Conservation (phyloP, 2,888 invertebrate genomes). For the Strigamia transsilvanica region DNA sequence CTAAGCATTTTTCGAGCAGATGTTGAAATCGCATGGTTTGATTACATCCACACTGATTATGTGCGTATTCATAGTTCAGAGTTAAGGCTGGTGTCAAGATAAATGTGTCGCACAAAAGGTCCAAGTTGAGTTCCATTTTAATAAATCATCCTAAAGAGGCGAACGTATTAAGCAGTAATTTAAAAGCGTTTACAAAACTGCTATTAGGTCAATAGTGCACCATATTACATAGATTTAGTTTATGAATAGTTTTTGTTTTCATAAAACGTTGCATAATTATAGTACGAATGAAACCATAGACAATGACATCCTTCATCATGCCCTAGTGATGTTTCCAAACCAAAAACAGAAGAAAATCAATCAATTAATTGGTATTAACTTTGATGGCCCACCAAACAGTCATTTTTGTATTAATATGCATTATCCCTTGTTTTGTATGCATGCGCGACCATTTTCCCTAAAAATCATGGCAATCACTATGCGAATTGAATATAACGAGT, state of each 20-base stretch:
- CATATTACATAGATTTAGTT: background rate
- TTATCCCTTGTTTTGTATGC: too few relatives aligned
- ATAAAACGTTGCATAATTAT: background rate
- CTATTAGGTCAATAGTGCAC: background rate
- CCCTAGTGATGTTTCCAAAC: too few relatives aligned
- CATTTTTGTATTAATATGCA: too few relatives aligned
- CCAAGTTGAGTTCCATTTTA: conserved; percentile 27
- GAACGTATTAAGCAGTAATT: background rate
- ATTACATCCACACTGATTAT: conserved; percentile 33
- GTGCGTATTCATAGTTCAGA: background rate
- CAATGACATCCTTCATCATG: too few relatives aligned
- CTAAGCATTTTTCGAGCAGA: conserved; percentile 13
- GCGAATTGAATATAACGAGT: too few relatives aligned
- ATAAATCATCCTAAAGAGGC: conserved; percentile 10
- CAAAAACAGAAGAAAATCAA: too few relatives aligned
- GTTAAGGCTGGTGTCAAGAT: background rate
- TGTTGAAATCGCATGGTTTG: conserved; percentile 27
- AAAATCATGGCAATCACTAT: too few relatives aligned
- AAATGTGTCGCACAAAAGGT: conserved; percentile 14
- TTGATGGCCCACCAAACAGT: too few relatives aligned
- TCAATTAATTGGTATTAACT: too few relatives aligned
- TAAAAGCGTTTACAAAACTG: background rate
- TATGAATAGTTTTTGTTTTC: background rate
- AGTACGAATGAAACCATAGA: background rate
- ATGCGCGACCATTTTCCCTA: too few relatives aligned